These are phyloP conservation scores for Sepioteuthis lessoniana DNA, from an alignment of 2,888 invertebrate species.

Conservation along the genomic window DNA sequence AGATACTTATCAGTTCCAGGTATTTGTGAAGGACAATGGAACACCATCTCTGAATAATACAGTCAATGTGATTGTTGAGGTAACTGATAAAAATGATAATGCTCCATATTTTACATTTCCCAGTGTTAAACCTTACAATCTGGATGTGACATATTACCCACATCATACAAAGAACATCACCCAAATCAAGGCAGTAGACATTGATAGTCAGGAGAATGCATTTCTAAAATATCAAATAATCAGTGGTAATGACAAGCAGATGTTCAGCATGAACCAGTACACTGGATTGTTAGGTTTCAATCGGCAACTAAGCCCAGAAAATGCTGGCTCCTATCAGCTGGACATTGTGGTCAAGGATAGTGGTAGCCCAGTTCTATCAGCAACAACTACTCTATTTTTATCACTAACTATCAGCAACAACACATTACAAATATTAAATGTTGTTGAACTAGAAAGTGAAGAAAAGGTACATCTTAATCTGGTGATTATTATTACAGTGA, in stretches of 20 bases:
- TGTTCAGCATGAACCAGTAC: slow-evolving; percentile 33
- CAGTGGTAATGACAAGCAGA: background rate
- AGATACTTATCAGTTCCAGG: background rate
- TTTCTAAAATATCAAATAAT: slow-evolving; percentile 13
- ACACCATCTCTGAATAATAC: background rate
- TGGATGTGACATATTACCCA: slow-evolving; percentile 7
- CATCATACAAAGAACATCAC: background rate
- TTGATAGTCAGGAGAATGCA: slow-evolving; percentile 33
- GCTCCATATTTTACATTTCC: slow-evolving; percentile 33
- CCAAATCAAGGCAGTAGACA: background rate
- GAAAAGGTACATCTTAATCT: background rate
- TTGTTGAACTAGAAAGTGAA: background rate
- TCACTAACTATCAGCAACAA: background rate
- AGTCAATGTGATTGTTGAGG: slow-evolving; percentile 1
- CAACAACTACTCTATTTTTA: slow-evolving; percentile 13
- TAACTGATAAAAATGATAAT: slow-evolving; percentile 13
- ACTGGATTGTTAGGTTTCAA: slow-evolving; percentile 12
- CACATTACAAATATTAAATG: background rate
- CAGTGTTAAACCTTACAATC: slow-evolving; percentile 9
- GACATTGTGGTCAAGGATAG: slow-evolving; percentile 1
- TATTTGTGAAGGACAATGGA: slow-evolving; percentile 2
- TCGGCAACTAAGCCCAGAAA: background rate
- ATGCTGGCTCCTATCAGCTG: slow-evolving; percentile 10
- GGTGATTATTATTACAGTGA: slow-evolving; percentile 33
- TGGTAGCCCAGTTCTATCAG: slow-evolving; percentile 9